A percentile compares a stretch with the other conserved stretches of the same genome.
phyloP scores from a whole-genome alignment of 2,888 invertebrate species.

The Morpho helenor region DNA sequence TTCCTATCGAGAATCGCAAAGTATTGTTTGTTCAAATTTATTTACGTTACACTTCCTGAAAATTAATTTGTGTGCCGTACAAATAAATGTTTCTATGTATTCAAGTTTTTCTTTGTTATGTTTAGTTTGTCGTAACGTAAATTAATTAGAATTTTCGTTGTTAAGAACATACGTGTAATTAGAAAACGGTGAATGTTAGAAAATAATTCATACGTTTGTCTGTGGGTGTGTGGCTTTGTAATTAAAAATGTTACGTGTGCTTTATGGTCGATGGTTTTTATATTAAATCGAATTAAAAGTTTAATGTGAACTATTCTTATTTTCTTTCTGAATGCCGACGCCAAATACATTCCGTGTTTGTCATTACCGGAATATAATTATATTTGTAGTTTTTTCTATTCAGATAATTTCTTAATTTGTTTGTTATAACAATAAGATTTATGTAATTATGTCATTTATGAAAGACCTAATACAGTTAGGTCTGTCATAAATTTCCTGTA shows the following conservation, averaged over 20 bases:
- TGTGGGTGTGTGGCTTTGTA: conserved; percentile 29
- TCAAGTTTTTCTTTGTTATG: conserved; percentile 50
- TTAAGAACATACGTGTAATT: conserved; percentile 62
- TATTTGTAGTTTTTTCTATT: too few relatives aligned
- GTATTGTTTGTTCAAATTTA: conserved; percentile 14
- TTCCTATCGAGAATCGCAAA: conserved; percentile 5
- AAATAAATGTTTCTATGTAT: conserved; percentile 37
- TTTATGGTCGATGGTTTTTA: conserved; percentile 19
- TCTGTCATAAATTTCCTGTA: too few relatives aligned
- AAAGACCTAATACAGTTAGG: too few relatives aligned
- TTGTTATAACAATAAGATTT: too few relatives aligned
- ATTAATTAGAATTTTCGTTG: conserved; percentile 69
- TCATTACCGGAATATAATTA: too few relatives aligned
- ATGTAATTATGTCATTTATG: too few relatives aligned
- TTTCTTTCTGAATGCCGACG: conserved; percentile 4
- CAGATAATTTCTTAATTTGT: too few relatives aligned
- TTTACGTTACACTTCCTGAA: conserved; percentile 54
- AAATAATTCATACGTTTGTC: conserved; percentile 44
- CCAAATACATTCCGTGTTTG: too few relatives aligned
- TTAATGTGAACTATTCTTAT: too few relatives aligned
- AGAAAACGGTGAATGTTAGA: conserved; percentile 50
- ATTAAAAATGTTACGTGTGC: conserved; percentile 37
- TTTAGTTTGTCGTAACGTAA: conserved; percentile 53
- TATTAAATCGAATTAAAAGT: too few relatives aligned
- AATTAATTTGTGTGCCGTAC: conserved; percentile 62